Evolutionary conservation across 2,797 vertebrate species (phyloP).

Genomic region (Clarias platycephalus): DNA sequence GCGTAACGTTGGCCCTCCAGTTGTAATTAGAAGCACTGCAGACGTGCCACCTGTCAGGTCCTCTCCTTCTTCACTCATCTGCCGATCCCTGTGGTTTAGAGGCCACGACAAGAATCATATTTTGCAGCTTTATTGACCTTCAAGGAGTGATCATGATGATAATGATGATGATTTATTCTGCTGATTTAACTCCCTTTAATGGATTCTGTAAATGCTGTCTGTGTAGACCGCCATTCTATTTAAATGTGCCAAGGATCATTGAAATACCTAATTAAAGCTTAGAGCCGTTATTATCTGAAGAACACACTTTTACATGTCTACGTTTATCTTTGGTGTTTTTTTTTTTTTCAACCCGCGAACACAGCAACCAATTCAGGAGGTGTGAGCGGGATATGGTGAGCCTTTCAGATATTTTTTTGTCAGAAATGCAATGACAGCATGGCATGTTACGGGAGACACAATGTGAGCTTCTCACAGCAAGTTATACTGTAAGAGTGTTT

Average conservation of each 20-base stretch:
- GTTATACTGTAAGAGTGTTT: neutral
- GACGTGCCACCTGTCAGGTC: slow-evolving; percentile 36
- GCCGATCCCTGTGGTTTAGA: neutral
- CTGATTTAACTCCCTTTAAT: neutral
- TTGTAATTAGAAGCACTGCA: slow-evolving; percentile 44
- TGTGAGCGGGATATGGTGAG: neutral
- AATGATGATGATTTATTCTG: slow-evolving; percentile 3
- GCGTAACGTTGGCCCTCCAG: slow-evolving; percentile 25
- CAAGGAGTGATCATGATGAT: neutral
- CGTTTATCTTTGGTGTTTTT: neutral
- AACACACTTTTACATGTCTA: neutral
- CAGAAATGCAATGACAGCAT: slow-evolving; percentile 32
- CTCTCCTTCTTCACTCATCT: neutral
- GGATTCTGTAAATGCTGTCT: neutral
- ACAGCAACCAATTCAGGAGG: neutral
- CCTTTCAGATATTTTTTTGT: neutral
- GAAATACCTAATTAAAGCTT: slow-evolving; percentile 14
- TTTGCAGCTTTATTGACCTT: neutral
- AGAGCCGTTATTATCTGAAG: neutral
- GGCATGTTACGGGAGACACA: neutral
- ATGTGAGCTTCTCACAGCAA: neutral
- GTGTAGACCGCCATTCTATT: neutral
- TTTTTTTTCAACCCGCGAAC: neutral
- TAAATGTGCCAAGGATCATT: neutral
- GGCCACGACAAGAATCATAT: neutral